Evolutionary conservation across 2,888 invertebrate species (phyloP).

Genomic region (Nasonia oneida): DNA sequence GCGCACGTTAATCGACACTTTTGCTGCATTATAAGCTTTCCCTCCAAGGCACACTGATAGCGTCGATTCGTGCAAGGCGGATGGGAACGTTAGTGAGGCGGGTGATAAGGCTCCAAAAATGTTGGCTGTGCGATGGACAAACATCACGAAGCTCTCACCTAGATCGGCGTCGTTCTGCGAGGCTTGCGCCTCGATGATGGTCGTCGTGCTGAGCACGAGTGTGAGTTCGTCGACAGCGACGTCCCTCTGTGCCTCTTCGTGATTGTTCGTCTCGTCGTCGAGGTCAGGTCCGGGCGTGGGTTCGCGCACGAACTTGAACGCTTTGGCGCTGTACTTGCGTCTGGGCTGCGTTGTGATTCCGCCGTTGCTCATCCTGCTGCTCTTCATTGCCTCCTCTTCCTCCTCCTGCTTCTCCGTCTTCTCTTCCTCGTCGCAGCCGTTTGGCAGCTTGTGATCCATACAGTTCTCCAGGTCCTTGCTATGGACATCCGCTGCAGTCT

Average conservation of each 20-base stretch:
- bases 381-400: neutral
- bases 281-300: conserved; percentile 73
- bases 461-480: neutral
- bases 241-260: neutral
- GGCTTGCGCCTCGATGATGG: conserved; percentile 45
- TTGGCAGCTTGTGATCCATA: neutral
- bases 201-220: conserved; percentile 33
- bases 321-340: conserved; percentile 71
- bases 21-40: neutral
- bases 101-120: conserved; percentile 9
- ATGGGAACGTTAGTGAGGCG: neutral
- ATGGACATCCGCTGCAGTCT: neutral
- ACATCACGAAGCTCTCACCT: conserved; percentile 25
- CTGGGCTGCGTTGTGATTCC: conserved; percentile 37
- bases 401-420: neutral
- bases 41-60: neutral
- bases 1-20: neutral
- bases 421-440: conserved; percentile 42
- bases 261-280: conserved; percentile 49
- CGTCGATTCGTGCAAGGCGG: neutral
- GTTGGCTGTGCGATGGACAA: conserved; percentile 33
- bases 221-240: conserved; percentile 45
- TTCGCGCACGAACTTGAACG: conserved; percentile 72
- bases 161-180: conserved; percentile 48
- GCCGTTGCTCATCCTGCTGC: neutral